Percentiles rank a stretch among this genome's conserved stretches.
Evolutionary conservation across 2,113 vertebrate species (phyloP).

Genomic region (Salminus brasiliensis): DNA sequence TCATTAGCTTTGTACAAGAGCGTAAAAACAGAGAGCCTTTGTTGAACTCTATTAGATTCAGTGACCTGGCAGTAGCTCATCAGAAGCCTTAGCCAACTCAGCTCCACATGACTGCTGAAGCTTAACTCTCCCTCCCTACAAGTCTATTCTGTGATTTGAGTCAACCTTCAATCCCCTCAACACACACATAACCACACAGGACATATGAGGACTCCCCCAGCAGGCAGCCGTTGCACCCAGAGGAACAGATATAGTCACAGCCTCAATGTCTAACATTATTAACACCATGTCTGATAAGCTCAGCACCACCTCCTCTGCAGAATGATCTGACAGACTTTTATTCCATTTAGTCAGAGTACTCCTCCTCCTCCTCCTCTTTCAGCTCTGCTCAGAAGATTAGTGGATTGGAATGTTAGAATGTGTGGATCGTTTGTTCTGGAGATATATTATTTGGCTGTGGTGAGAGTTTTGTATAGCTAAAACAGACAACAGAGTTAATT

Average conservation of each 20-base stretch:
- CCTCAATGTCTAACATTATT: background rate
- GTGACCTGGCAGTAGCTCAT: constrained; percentile 44
- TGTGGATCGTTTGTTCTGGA: constrained; percentile 10
- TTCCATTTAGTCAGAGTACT: constrained; percentile 16
- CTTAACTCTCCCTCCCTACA: constrained; percentile 27
- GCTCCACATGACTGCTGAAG: constrained; percentile 48
- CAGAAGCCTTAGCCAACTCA: constrained; percentile 47
- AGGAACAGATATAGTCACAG: constrained; percentile 36
- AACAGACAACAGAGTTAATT: background rate
- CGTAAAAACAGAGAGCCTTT: constrained; percentile 48
- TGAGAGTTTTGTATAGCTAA: background rate
- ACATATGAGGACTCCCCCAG: background rate
- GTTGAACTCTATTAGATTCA: constrained; percentile 43
- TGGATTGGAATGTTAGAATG: constrained; percentile 23
- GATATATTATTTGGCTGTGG: constrained; percentile 13
- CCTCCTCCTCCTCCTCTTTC: constrained; percentile 11
- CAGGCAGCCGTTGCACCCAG: background rate
- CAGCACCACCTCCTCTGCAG: constrained; percentile 36
- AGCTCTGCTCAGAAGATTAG: constrained; percentile 34
- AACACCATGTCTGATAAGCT: constrained; percentile 16
- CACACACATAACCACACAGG: too few relatives aligned
- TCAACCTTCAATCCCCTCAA: constrained; percentile 7
- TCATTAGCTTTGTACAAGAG: constrained; percentile 43
- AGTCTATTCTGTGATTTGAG: constrained; percentile 9
- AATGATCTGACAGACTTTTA: constrained; percentile 14